Percentiles rank a stretch among this genome's conserved stretches.
phyloP scores from a whole-genome alignment of 1,140 invertebrate genomes.

The Cyrtorhinus lividipennis region DNA sequence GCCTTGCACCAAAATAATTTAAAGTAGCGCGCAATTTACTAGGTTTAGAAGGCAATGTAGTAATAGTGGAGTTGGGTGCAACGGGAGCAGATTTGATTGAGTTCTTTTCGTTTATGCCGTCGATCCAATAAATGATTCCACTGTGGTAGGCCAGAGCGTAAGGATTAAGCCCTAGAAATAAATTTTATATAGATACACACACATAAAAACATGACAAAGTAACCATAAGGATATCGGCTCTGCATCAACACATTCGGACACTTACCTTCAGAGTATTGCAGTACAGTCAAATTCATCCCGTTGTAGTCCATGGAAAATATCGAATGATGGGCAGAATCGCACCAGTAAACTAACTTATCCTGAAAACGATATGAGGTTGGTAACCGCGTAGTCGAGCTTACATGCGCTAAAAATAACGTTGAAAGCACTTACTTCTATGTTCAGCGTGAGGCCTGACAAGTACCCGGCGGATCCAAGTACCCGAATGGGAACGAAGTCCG shows the following conservation, averaged over 20 bases:
- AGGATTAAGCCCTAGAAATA: slow-evolving; percentile 23
- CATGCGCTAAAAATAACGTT: no score
- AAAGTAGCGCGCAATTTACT: no score
- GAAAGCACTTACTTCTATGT: slow-evolving; percentile 11
- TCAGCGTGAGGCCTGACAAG: not conserved
- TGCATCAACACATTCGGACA: no score
- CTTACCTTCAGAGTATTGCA: slow-evolving; percentile 26
- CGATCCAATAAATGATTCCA: slow-evolving; percentile 40
- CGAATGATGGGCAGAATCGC: slow-evolving; percentile 50
- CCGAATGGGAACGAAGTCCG: not conserved
- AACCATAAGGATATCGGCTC: no score
- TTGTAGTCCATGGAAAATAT: slow-evolving; percentile 40
- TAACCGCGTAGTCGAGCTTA: no score
- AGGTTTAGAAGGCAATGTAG: slow-evolving; percentile 32
- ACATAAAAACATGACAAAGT: no score
- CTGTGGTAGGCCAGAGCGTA: slow-evolving; percentile 35
- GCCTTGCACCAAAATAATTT: no score
- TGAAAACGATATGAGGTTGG: no score
- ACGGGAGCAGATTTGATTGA: slow-evolving; percentile 48
- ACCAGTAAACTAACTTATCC: slow-evolving; percentile 64
- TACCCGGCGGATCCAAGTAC: not conserved
- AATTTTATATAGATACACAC: no score
- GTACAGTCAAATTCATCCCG: slow-evolving; percentile 31
- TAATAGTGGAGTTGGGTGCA: slow-evolving; percentile 39
- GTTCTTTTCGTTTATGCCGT: slow-evolving; percentile 43